phyloP scores from a whole-genome alignment of 2,113 vertebrate species.

The Nothoprocta pentlandii region DNA sequence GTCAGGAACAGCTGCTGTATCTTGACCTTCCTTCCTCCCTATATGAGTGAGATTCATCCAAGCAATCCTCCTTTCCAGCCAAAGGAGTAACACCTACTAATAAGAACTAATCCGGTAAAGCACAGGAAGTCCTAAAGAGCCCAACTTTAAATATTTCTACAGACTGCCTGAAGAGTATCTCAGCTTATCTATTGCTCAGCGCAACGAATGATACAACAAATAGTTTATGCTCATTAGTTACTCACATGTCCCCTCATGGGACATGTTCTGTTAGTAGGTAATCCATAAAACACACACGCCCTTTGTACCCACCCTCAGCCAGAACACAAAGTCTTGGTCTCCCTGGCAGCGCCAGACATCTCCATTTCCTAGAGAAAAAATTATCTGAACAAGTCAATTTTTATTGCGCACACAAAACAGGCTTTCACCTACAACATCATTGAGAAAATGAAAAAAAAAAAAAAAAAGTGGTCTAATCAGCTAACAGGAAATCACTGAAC shows the following conservation, averaged over 20 bases:
- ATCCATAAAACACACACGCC: background rate
- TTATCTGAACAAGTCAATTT: conserved; percentile 29
- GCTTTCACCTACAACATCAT: conserved; percentile 41
- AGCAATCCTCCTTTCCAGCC: conserved; percentile 34
- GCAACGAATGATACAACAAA: background rate
- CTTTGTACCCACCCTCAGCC: conserved; percentile 18
- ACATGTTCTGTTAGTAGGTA: background rate
- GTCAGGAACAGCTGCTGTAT: conserved; percentile 37
- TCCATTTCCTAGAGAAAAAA: conserved; percentile 51
- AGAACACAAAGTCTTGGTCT: conserved; percentile 32
- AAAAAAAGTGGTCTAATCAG: background rate
- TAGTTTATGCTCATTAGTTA: background rate
- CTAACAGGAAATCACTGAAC: background rate
- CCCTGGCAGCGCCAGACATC: conserved; percentile 21
- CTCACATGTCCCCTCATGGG: background rate
- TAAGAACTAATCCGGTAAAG: background rate
- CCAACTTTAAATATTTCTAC: background rate
- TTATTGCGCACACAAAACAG: conserved; percentile 23
- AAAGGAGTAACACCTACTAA: background rate
- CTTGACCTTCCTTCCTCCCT: background rate
- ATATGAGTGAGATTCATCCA: conserved; percentile 28
- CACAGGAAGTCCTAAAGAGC: background rate
- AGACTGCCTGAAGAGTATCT: background rate
- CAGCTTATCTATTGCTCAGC: background rate
- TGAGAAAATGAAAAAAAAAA: background rate